Evolutionary conservation across 1,140 invertebrate species (phyloP), one percentile per base, ranked within the genome.

Genomic region (Drosophila gunungcola): DNA sequence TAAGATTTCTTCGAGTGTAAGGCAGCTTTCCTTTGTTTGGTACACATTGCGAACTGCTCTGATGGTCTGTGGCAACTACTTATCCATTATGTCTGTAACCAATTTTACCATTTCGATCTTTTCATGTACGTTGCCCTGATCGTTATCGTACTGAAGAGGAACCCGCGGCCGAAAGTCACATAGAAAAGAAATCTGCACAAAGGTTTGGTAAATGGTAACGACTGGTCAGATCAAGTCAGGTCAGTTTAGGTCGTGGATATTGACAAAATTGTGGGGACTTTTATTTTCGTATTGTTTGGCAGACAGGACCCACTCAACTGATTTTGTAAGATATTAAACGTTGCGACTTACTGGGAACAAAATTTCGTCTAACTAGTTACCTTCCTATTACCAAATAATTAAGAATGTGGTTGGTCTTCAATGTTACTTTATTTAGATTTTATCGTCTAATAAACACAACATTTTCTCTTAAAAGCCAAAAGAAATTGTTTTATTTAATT

Each of bases 21-120:
- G 67, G 12, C 25, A 70, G 68, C 65, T 49, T 70, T 70, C 43
- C 68, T 57, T 27, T 70, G 68, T 70, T 70, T 70, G 68, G 68
- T 70, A 70, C 68, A 70, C 68, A 70, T 68, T 70, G 65, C 9
- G 68, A 70, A 70, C 25, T 70, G 68, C 68, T 76, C 49, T 49
- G 25, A 80, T 69, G 63, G 77, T 58, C 53, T 54, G 41, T 56
- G 55, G 46, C 41, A 75, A 68, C 41, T 61, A 58, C 43, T 48
- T 63, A 62, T 78, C 36, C 53, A 74, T 69, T 55, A 78, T 62
- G 48, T 55, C 41, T 72, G 67, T 84, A 80, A 85, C 76, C 81
- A 73, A 73, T 80, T 80, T 69, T 69, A 73, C 55, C 58, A 85
- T 84, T 49, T 84, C 55, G 67, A 80, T 84, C 67, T 80, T 86